Conservation (phyloP, 2,113 vertebrate genomes). For the Scatophagus argus region DNA sequence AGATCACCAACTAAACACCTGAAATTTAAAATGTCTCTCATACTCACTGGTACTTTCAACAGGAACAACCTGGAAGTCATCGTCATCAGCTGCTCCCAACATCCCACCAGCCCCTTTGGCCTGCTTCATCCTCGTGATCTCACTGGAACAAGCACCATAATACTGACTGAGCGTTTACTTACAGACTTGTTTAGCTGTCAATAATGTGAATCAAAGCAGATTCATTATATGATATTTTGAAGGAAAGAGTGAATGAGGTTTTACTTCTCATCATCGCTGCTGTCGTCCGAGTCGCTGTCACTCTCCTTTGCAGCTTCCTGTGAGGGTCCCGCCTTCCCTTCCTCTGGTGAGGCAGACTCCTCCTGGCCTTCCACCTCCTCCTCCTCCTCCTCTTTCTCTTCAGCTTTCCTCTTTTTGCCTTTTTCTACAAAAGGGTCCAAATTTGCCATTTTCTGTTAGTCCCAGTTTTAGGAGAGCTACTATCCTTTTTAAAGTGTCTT, state of each 20-base stretch:
- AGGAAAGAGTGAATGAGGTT: neutral
- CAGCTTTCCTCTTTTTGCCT: slow-evolving; percentile 78
- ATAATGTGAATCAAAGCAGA: neutral
- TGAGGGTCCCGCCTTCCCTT: slow-evolving; percentile 64
- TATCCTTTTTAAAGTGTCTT: neutral
- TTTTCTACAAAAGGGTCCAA: slow-evolving; percentile 39
- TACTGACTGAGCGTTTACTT: neutral
- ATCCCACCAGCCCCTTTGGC: slow-evolving; percentile 18
- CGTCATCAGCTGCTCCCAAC: slow-evolving; percentile 27
- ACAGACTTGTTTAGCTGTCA: neutral
- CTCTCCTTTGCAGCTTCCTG: slow-evolving; percentile 60
- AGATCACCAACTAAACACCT: neutral
- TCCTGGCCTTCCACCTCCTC: slow-evolving; percentile 32
- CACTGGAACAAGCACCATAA: slow-evolving; percentile 69
- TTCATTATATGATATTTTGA: neutral
- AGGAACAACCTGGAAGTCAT: slow-evolving; percentile 91
- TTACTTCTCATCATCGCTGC: slow-evolving; percentile 89
- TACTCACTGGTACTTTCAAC: slow-evolving; percentile 92
- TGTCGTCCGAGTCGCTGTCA: slow-evolving; percentile 84
- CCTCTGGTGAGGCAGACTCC: slow-evolving; percentile 20
- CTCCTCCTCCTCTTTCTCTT: slow-evolving; percentile 31
- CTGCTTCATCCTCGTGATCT: slow-evolving; percentile 72
- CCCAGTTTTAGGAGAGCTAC: neutral
- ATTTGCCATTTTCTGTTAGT: neutral
- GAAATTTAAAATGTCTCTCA: neutral